phyloP scores from a whole-genome alignment of 2,113 vertebrate genomes.

The Telmatochromis sp. region DNA sequence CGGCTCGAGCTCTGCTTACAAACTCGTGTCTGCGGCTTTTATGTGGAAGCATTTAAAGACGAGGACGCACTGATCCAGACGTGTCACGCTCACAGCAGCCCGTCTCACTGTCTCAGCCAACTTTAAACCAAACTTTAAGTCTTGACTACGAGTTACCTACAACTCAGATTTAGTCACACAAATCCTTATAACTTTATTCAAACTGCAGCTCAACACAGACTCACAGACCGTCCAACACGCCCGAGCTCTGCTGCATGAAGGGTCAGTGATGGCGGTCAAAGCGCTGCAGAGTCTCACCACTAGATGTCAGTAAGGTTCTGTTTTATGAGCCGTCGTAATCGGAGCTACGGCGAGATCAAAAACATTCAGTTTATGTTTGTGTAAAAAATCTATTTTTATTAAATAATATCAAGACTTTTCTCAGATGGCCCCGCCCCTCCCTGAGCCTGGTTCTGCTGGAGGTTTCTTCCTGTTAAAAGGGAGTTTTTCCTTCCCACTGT shows the following conservation, averaged over 20 bases:
- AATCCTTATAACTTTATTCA: not conserved
- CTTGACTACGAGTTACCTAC: not conserved
- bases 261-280: not conserved
- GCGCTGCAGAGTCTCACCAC: not conserved
- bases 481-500: not conserved
- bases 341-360: fast-evolving
- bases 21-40: not conserved
- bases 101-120: not conserved
- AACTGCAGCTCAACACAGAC: not conserved
- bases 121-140: not conserved
- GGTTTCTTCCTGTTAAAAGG: not conserved
- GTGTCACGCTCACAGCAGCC: not conserved
- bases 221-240: not conserved
- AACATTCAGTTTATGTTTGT: not conserved
- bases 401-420: not conserved
- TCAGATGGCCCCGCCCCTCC: not conserved
- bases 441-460: not conserved
- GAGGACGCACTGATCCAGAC: not conserved
- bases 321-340: not conserved
- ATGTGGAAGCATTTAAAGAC: not conserved
- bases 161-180: not conserved
- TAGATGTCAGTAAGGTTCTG: not conserved
- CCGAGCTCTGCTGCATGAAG: not conserved
- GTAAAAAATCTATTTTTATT: not conserved
- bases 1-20: not conserved